These are phyloP conservation scores for Haliclona indistincta DNA, from an alignment of 37 sponge, comb jelly and placozoan genomes.

Conservation along the genomic window DNA sequence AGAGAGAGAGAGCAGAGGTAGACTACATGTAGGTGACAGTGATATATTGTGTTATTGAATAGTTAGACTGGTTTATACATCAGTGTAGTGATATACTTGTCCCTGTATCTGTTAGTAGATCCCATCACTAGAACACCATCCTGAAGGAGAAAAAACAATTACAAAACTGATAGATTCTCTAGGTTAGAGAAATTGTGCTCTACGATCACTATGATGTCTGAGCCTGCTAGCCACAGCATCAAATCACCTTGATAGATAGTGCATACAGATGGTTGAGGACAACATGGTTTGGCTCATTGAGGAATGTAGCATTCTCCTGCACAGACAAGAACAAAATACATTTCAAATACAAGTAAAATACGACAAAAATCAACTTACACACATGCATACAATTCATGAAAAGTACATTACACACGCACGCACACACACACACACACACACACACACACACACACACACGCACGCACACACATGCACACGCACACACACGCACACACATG, in stretches of 20 bases:
- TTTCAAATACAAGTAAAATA: too few relatives aligned
- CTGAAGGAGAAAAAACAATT: constrained; percentile 7
- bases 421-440: too few relatives aligned
- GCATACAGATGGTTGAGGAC: constrained; percentile 87
- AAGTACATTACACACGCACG: too few relatives aligned
- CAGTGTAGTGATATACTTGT: constrained; percentile 94
- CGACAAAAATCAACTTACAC: too few relatives aligned
- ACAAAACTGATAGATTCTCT: not conserved
- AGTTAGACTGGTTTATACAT: constrained; percentile 81
- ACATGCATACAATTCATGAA: too few relatives aligned
- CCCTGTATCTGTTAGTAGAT: constrained; percentile 88
- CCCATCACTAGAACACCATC: constrained; percentile 87
- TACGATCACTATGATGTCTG: not conserved
- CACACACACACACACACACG: not conserved
- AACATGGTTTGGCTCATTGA: constrained; percentile 79
- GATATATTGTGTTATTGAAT: too few relatives aligned
- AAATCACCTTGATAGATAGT: constrained; percentile 71
- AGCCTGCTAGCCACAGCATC: not conserved
- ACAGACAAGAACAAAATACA: not conserved
- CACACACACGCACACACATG: constrained; percentile 3
- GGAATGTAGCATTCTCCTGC: constrained; percentile 69
- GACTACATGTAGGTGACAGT: too few relatives aligned
- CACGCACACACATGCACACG: constrained; percentile 12
- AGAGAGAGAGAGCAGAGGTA: too few relatives aligned
- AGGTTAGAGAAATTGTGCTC: not conserved